These are phyloP conservation scores for Tinea semifulvella DNA, from an alignment of 2,888 invertebrate genomes.

Conservation along the genomic window DNA sequence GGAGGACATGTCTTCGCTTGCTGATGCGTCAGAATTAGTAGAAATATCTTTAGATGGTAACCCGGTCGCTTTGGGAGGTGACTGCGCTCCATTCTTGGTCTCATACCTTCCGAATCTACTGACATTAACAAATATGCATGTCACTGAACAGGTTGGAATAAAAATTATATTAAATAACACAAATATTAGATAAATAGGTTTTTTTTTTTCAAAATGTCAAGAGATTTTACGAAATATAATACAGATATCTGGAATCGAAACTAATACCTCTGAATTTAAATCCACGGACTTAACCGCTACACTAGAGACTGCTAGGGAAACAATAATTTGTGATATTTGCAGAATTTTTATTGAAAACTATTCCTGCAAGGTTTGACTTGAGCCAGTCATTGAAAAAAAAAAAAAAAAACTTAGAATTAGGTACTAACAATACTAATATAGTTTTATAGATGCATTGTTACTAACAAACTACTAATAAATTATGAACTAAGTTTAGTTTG, in stretches of 20 bases:
- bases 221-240: background rate
- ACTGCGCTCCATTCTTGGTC: conserved; percentile 83
- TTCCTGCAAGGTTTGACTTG: too few species aligned
- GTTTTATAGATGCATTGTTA: too few species aligned
- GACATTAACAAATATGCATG: conserved; percentile 79
- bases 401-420: too few species aligned
- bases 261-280: background rate
- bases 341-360: too few species aligned
- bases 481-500: too few species aligned
- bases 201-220: background rate
- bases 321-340: too few species aligned
- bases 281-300: too few species aligned
- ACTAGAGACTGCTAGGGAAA: too few species aligned
- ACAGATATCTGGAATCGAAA: background rate
- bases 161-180: too few species aligned
- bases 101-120: conserved; percentile 80
- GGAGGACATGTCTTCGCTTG: conserved; percentile 86
- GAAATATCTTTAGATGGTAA: conserved; percentile 90
- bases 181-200: background rate
- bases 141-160: conserved; percentile 75
- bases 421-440: too few species aligned
- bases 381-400: too few species aligned
- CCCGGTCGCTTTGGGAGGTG: conserved; percentile 81
- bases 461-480: too few species aligned
- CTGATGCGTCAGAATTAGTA: conserved; percentile 77